Percentiles rank a stretch among this genome's conserved stretches.
phyloP scores from a whole-genome alignment of 1,140 invertebrate species.

The Rhagoletis zephyria region DNA sequence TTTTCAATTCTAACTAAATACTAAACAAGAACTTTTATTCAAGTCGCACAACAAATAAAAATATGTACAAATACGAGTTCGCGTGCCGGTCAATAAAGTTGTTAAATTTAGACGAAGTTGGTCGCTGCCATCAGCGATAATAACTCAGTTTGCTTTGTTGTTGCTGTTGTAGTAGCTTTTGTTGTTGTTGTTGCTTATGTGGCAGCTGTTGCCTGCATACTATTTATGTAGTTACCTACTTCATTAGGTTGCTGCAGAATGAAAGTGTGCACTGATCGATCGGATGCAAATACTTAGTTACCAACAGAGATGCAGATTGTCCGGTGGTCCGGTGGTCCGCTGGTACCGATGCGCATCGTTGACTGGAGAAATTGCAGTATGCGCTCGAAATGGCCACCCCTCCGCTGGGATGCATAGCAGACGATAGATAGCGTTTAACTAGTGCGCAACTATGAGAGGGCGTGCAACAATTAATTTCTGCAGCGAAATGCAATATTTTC shows the following conservation, averaged over 20 bases:
- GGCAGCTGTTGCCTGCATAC: no score
- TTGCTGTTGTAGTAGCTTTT: no score
- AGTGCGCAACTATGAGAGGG: not conserved
- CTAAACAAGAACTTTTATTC: no score
- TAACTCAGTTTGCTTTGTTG: not conserved
- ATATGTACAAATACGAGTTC: not conserved
- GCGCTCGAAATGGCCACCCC: slow-evolving; percentile 10
- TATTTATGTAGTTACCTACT: no score
- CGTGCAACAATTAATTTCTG: no score
- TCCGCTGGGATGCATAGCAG: not conserved
- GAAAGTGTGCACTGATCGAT: not conserved
- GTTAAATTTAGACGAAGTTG: not conserved
- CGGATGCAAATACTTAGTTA: slow-evolving; percentile 17
- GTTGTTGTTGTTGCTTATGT: no score
- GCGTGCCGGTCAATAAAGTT: slow-evolving; percentile 32
- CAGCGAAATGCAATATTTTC: no score
- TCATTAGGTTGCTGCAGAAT: no score
- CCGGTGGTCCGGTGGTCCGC: not conserved
- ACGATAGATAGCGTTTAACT: not conserved
- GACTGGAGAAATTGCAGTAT: slow-evolving; percentile 26
- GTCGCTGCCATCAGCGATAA: not conserved
- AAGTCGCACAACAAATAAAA: no score
- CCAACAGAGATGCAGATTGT: not conserved
- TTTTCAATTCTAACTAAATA: no score
- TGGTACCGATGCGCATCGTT: slow-evolving; percentile 36